Percentiles rank a stretch among this genome's conserved stretches.
These are phyloP conservation scores for Montipora capricornis DNA, from an alignment of 64 coral and sea anemone species.

Conservation along the genomic window DNA sequence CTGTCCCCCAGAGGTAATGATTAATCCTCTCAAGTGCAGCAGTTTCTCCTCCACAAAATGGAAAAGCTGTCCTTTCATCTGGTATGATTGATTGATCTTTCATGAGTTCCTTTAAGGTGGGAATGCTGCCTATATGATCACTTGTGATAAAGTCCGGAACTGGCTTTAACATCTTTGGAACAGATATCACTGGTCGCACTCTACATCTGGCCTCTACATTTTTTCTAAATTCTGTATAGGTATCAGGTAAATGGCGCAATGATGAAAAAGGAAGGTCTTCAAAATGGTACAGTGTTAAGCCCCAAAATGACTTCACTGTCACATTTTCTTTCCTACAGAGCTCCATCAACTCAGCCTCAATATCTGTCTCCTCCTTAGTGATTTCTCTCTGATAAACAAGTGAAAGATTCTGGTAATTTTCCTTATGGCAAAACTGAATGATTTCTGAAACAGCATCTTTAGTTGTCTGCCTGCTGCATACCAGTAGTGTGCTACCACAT, in stretches of 20 bases:
- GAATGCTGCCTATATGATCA: constrained; percentile 28
- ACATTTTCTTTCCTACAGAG: constrained; percentile 23
- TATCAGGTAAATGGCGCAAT: constrained; percentile 35
- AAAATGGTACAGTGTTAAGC: constrained; percentile 63
- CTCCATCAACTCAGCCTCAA: constrained; percentile 47
- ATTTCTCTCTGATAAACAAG: constrained; percentile 63
- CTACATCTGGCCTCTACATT: constrained; percentile 48
- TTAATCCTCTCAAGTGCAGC: constrained; percentile 37
- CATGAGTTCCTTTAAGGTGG: constrained; percentile 51
- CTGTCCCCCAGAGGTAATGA: constrained; percentile 59
- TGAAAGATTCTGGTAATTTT: neutral
- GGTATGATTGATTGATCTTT: neutral
- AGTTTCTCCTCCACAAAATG: constrained; percentile 69
- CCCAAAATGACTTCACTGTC: constrained; percentile 52
- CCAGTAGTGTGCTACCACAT: constrained; percentile 37
- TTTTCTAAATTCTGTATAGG: constrained; percentile 72
- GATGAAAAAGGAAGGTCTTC: constrained; percentile 66
- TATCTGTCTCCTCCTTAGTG: constrained; percentile 71
- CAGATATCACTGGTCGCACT: constrained; percentile 25
- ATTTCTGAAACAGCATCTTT: constrained; percentile 38
- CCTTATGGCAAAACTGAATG: constrained; percentile 6
- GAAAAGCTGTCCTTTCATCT: constrained; percentile 61
- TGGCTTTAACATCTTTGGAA: constrained; percentile 38
- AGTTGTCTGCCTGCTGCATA: constrained; percentile 32
- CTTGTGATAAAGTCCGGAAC: constrained; percentile 17